Conservation (phyloP, 1,140 invertebrate genomes). For the Caerostris darwini region DNA sequence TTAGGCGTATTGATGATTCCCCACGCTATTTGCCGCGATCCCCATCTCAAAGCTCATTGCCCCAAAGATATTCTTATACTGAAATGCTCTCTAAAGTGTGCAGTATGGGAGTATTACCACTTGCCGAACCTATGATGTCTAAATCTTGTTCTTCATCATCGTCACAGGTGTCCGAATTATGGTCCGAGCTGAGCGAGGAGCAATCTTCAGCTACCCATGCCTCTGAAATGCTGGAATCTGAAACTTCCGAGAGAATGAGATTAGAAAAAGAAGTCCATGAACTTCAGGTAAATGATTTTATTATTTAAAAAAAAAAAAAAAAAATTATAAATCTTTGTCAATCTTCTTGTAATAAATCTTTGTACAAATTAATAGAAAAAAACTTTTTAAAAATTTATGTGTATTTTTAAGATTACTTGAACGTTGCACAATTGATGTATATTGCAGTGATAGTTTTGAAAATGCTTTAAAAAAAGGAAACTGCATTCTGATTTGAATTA, state of each 20-base stretch:
- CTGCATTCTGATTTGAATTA: too few relatives aligned
- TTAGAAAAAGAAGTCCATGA: constrained; percentile 93
- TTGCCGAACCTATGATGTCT: constrained; percentile 49
- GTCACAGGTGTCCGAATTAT: constrained; percentile 92
- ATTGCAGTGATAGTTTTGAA: too few relatives aligned
- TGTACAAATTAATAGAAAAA: too few relatives aligned
- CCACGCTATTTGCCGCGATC: constrained; percentile 61
- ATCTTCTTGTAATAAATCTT: too few relatives aligned
- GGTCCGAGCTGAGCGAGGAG: constrained; percentile 94
- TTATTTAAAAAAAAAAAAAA: too few relatives aligned
- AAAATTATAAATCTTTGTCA: too few relatives aligned
- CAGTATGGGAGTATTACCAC: constrained; percentile 67
- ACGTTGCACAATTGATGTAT: too few relatives aligned
- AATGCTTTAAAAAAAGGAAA: too few relatives aligned
- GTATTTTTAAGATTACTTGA: too few relatives aligned
- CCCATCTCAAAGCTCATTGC: constrained; percentile 71
- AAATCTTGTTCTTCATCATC: constrained; percentile 76
- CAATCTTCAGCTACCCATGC: constrained; percentile 93
- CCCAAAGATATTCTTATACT: constrained; percentile 75
- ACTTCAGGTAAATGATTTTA: constrained; percentile 84
- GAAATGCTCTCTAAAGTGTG: constrained; percentile 76
- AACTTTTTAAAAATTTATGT: too few relatives aligned
- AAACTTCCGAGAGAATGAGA: constrained; percentile 84
- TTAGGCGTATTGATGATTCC: constrained; percentile 69
- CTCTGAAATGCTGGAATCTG: constrained; percentile 93